These are phyloP conservation scores for Poeciliopsis turneri DNA, from an alignment of 2,797 vertebrate species.

Conservation along the genomic window DNA sequence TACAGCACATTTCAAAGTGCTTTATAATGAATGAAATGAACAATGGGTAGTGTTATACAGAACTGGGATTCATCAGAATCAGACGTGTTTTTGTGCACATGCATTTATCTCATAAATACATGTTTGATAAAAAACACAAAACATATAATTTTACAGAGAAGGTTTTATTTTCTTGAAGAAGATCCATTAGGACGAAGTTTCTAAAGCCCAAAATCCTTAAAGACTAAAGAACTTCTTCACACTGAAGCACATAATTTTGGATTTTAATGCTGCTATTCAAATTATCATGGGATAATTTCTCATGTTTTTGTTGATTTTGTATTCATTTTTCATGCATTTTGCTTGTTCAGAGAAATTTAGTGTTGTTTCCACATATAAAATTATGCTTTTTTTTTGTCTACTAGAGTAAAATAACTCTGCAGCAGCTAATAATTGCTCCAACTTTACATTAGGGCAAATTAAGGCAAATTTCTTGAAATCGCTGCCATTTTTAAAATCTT, in stretches of 20 bases:
- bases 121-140: too few relatives aligned
- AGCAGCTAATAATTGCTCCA: too few relatives aligned
- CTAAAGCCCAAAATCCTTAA: not conserved
- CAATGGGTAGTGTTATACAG: not conserved
- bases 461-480: too few relatives aligned
- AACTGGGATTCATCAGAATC: not conserved
- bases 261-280: not conserved
- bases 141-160: not conserved
- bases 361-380: not conserved
- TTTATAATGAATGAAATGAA: not conserved
- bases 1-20: too few relatives aligned
- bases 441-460: too few relatives aligned
- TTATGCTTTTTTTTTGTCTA: not conserved
- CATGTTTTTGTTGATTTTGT: too few relatives aligned
- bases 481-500: too few relatives aligned
- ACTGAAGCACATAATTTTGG: not conserved
- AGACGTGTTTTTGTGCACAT: not conserved
- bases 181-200: not conserved
- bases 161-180: not conserved
- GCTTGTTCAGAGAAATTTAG: too few relatives aligned
- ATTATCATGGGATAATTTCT: not conserved
- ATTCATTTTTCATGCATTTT: not conserved
- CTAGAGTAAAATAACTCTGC: too few relatives aligned
- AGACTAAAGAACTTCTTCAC: not conserved
- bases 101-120: not conserved